Conservation (phyloP, 1,140 invertebrate species). For the Lutraria rhynchaena region DNA sequence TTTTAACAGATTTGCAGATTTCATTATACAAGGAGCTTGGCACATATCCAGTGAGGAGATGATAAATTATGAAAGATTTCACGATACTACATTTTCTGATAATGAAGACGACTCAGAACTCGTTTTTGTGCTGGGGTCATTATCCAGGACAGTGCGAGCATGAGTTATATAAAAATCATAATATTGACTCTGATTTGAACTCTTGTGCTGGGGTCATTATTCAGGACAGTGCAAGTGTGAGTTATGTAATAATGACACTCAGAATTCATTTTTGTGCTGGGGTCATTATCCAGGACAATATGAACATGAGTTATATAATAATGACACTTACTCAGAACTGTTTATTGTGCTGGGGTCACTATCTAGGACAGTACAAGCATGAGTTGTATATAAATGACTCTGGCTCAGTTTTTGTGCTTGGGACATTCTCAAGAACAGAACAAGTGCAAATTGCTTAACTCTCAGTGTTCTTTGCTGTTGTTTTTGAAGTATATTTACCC, state of each 20-base stretch:
- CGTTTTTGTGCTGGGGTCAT: slow-evolving; percentile 16
- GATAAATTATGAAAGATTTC: neutral
- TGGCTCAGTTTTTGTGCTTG: neutral
- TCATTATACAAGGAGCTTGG: slow-evolving; percentile 13
- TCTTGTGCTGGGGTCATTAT: neutral
- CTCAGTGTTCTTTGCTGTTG: too few species aligned
- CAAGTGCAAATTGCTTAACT: too few species aligned
- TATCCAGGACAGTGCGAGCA: slow-evolving; percentile 3
- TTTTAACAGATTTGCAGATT: slow-evolving; percentile 49
- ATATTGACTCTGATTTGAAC: too few species aligned
- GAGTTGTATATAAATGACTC: neutral
- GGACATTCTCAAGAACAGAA: too few species aligned
- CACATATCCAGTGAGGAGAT: neutral
- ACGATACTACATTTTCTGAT: neutral
- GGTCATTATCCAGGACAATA: too few species aligned
- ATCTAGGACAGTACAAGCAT: slow-evolving; percentile 8
- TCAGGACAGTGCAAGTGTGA: neutral
- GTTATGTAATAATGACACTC: too few species aligned
- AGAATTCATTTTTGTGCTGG: too few species aligned
- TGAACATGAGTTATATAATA: too few species aligned
- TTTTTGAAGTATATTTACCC: too few species aligned
- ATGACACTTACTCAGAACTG: slow-evolving; percentile 34
- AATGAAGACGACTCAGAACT: slow-evolving; percentile 33
- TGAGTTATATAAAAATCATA: neutral
- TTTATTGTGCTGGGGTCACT: slow-evolving; percentile 10